Evolutionary conservation across 2,888 invertebrate species (phyloP).

Genomic region (Silvanus unidentatus): DNA sequence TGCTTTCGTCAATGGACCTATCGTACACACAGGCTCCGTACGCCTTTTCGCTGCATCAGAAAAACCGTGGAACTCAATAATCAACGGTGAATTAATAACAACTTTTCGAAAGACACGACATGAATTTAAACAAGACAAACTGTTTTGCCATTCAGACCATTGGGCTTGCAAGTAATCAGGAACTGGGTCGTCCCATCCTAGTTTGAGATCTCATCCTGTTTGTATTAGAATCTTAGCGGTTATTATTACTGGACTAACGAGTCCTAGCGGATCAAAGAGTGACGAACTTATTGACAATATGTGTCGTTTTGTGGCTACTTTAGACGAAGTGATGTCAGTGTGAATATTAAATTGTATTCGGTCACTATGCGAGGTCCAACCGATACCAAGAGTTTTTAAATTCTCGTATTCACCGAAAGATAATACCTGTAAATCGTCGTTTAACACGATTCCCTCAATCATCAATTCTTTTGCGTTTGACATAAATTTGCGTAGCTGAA

Average conservation of each 20-base stretch:
- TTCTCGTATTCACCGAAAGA: not conserved
- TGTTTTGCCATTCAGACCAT: not conserved
- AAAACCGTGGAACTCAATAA: constrained; percentile 19
- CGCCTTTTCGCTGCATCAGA: constrained; percentile 18
- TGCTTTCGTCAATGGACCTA: constrained; percentile 6
- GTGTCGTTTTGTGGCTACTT: constrained; percentile 6
- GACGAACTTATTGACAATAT: constrained; percentile 12
- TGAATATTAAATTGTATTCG: not conserved
- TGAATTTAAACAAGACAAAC: not conserved
- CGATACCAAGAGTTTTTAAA: not conserved
- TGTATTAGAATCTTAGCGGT: constrained; percentile 15
- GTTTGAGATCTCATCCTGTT: constrained; percentile 12
- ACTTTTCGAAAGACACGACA: constrained; percentile 7
- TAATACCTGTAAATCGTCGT: not conserved
- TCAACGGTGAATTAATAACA: not conserved
- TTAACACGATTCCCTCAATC: not conserved
- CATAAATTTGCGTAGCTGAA: not conserved
- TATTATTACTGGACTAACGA: constrained; percentile 13
- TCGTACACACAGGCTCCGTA: constrained; percentile 19
- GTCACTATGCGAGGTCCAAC: not conserved
- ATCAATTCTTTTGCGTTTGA: not conserved
- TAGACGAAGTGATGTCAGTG: not conserved
- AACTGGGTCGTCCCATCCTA: constrained; percentile 12
- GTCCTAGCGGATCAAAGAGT: constrained; percentile 17
- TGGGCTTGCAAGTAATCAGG: not conserved